phyloP scores from a whole-genome alignment of 2,888 invertebrate species.

The Cerastoderma edule region DNA sequence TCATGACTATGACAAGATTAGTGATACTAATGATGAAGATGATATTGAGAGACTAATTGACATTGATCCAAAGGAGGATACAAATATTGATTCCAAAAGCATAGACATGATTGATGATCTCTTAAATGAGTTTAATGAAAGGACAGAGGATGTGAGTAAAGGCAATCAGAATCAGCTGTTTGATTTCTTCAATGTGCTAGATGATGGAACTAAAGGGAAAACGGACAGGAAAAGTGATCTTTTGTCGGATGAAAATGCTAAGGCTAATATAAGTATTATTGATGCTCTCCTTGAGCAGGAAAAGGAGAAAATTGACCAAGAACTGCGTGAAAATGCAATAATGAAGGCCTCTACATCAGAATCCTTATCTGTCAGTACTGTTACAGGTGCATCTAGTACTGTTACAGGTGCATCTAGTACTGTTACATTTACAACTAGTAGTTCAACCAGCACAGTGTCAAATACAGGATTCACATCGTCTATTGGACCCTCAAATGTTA shows the following conservation, averaged over 20 bases:
- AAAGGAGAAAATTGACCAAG: conserved; percentile 55
- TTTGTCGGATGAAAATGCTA: conserved; percentile 36
- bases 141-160: conserved; percentile 44
- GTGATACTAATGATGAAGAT: conserved; percentile 59
- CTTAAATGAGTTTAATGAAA: conserved; percentile 57
- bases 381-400: not conserved
- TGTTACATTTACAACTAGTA: conserved; percentile 14
- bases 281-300: conserved; percentile 49
- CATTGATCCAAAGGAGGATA: conserved; percentile 36
- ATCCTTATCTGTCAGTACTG: not conserved
- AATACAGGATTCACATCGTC: not conserved
- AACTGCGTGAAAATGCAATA: conserved; percentile 49
- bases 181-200: conserved; percentile 42
- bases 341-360: conserved; percentile 27
- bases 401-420: conserved; percentile 24
- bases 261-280: conserved; percentile 43
- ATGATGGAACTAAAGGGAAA: conserved; percentile 35
- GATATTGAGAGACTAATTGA: conserved; percentile 44
- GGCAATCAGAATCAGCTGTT: conserved; percentile 39
- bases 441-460: conserved; percentile 18
- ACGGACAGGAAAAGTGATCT: conserved; percentile 29
- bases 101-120: conserved; percentile 47
- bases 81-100: conserved; percentile 34
- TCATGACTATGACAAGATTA: conserved; percentile 58
- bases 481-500: not conserved